Evolutionary conservation across 2,888 invertebrate genomes (phyloP), one percentile per base, ranked within the genome.

Genomic region (Meiosimyza decipiens): DNA sequence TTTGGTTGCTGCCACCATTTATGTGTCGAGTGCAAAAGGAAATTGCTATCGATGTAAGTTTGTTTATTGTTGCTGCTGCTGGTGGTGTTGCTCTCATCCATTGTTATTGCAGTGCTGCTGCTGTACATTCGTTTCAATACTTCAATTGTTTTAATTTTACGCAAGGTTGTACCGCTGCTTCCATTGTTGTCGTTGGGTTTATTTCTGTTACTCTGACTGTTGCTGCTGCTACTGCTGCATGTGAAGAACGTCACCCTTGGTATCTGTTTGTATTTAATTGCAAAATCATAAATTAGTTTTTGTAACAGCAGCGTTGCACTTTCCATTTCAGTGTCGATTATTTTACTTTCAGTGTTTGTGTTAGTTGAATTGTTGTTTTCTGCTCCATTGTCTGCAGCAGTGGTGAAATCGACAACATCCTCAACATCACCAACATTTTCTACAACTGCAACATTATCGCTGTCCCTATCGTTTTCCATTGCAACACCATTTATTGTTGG

Each of bases 201-300:
- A 71, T 66, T 75, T 72, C 71, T 75, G 72, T 73, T 74, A 66
- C 59, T 76, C 72, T 74, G 72, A 68, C 71, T 74, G 69, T 74
- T 77, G 63, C 72, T 66, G 73, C 71, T 76, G 74, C 72, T 60
- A 59, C 57, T 66, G 74, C 73, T 74, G 74, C 87, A 86, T 75
- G 84, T 84, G 74, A 85, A 82, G 76, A 82, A 83, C 75, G 83
- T 86, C 72, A 86, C 77, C 77, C 86, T 78, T 64, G 82, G 79
- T 77, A 85, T 85, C 77, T 82, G 80, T 77, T 86, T 85, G 76
- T 83, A 79, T 74, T 77, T 77, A 73, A 76, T 71, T 15, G 82
- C 81, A 73, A 85, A 83, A 76, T 84, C 80, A 76, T 81, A 71
- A 75, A 86, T 80, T 78, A 87, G 77, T 40, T 82, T 78, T 47